Evolutionary conservation across 2,888 invertebrate genomes (phyloP), one percentile per base, ranked within the genome.

Genomic region (Euproctis similis): DNA sequence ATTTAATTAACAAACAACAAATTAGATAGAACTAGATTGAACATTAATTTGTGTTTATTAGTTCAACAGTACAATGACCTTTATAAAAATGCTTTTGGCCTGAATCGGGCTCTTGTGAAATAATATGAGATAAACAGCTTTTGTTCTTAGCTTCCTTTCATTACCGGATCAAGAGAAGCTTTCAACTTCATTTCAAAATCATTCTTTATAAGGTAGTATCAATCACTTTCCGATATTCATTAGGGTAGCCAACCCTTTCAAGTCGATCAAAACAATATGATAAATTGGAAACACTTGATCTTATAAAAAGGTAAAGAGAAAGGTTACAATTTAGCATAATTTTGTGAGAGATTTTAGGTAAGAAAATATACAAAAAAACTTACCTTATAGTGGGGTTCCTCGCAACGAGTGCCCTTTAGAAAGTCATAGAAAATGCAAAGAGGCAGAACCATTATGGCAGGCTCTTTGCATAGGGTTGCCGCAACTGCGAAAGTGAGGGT

Each of bases 401-500:
- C 80, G 42, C 77, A 77, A 35, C 78, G 82, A 51, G 68, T 66
- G 47, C 87, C 86, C 53, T 86, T 88, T 50, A 90, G 78, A 61
- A 94, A 85, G 78, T 98, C 97, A 84, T 95, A 97, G 42, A 94
- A 86, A 52, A 92, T 92, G 81, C 97, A 97, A 41, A 97, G 90
- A 32, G 93, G 91, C 56, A 98, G 84, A 38, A 96, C 95, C 46
- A 96, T 96, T 60, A 97, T 90, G 29, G 97, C 97, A 28, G 96
- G 96, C 81, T 98, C 98, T 84, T 97, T 98, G 84, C 95, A 95
- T 50, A 98, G 87, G 81, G 97, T 92, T 42, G 95, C 94, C 24
- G 92, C 91, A 23, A 90, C 84, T 18, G 95, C 91, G 42, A 92
- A 74, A 66, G 89, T 46, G 49, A 90, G 71, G 39, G 89, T 87